These are phyloP conservation scores for Gobio occitaniae DNA, from an alignment of 2,797 vertebrate genomes.

Conservation along the genomic window DNA sequence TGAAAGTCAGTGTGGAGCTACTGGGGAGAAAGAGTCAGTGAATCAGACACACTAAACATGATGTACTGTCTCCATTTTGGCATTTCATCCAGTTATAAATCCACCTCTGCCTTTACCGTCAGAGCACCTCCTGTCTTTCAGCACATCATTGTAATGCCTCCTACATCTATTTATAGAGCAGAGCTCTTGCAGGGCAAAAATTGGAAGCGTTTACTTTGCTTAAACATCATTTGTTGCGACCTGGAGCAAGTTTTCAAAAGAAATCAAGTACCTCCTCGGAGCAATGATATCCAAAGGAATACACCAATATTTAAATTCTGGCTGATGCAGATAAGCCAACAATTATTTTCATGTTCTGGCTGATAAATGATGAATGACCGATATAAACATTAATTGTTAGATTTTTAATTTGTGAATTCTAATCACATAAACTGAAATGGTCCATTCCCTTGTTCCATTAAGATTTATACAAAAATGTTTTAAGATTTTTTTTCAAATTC, in stretches of 20 bases:
- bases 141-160: conserved; percentile 11
- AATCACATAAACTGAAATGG: too few relatives aligned
- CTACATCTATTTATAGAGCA: conserved; percentile 4
- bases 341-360: neutral
- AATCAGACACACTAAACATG: conserved; percentile 31
- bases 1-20: conserved; percentile 24
- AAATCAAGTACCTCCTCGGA: neutral
- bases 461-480: too few relatives aligned
- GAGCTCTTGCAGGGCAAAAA: neutral
- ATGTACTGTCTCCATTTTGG: conserved; percentile 32
- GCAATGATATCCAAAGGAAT: neutral
- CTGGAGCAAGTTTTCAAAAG: neutral
- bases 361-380: too few relatives aligned
- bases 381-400: too few relatives aligned
- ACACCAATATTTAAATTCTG: neutral
- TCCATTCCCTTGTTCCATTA: too few relatives aligned
- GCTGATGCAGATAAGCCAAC: neutral
- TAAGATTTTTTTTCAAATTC: too few relatives aligned
- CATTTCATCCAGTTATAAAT: conserved; percentile 43
- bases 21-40: conserved; percentile 14
- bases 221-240: neutral
- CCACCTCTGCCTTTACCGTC: neutral
- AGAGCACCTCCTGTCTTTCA: conserved; percentile 6
- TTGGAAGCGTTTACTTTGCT: conserved; percentile 25
- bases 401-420: too few relatives aligned